phyloP scores from a whole-genome alignment of 2,888 invertebrate species.

The Himalopsyche japonica region DNA sequence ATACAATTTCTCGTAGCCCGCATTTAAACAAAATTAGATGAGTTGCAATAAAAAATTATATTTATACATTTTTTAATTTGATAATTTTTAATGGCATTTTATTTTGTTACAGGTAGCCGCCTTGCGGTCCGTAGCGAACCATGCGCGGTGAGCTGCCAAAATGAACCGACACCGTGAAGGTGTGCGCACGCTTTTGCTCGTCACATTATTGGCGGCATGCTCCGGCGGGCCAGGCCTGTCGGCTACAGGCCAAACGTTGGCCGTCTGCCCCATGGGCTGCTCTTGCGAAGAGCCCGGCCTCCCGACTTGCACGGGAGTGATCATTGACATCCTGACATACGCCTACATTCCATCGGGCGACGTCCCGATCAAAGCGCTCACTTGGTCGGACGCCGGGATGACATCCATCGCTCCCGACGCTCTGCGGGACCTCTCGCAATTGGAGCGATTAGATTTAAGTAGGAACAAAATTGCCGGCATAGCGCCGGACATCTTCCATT shows the following conservation, averaged over 20 bases:
- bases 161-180: constrained; percentile 28
- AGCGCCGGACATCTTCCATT: constrained; percentile 60
- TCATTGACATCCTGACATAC: constrained; percentile 58
- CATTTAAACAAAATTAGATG: too few relatives aligned
- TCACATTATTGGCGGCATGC: constrained; percentile 39
- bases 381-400: constrained; percentile 64
- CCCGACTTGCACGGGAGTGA: constrained; percentile 43
- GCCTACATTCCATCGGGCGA: constrained; percentile 52
- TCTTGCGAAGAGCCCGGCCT: constrained; percentile 29
- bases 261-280: constrained; percentile 32
- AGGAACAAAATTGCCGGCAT: constrained; percentile 63
- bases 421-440: constrained; percentile 53
- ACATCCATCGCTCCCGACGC: constrained; percentile 52
- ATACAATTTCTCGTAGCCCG: too few relatives aligned
- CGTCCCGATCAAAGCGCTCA: constrained; percentile 46
- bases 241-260: constrained; percentile 40
- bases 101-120: constrained; percentile 30
- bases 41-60: too few relatives aligned
- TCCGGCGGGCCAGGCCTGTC: constrained; percentile 43
- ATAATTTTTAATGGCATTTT: background rate
- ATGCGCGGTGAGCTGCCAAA: constrained; percentile 33
- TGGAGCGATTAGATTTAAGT: constrained; percentile 65
- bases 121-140: constrained; percentile 17
- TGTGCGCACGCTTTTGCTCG: constrained; percentile 31
- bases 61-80: too few relatives aligned